phyloP scores from a whole-genome alignment of 2,797 vertebrate genomes.

The Pelochelys cantorii region DNA sequence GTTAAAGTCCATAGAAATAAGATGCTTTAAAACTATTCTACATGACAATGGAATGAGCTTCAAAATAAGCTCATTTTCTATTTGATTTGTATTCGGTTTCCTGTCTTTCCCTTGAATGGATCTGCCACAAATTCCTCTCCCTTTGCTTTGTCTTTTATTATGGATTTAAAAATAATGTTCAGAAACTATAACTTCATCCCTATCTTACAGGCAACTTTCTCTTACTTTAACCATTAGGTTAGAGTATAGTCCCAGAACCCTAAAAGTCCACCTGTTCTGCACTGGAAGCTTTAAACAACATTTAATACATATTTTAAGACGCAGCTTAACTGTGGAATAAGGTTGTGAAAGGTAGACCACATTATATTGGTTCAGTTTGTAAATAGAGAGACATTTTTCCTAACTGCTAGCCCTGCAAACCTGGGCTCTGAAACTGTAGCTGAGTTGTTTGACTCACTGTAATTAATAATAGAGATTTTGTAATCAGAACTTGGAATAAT shows the following conservation, averaged over 20 bases:
- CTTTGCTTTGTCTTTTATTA: background rate
- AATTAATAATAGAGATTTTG: background rate
- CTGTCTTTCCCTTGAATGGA: constrained; percentile 26
- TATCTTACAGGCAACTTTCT: background rate
- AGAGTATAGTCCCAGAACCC: background rate
- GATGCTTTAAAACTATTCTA: background rate
- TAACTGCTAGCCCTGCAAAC: background rate
- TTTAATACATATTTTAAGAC: background rate
- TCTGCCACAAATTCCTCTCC: background rate
- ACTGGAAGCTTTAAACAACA: background rate
- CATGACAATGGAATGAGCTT: background rate
- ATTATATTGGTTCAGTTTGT: background rate
- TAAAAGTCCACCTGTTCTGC: background rate
- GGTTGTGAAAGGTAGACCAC: background rate
- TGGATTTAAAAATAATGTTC: background rate
- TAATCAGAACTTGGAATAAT: background rate
- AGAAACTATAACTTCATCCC: no score
- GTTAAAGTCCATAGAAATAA: background rate
- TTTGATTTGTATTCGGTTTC: constrained; percentile 1
- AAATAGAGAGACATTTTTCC: background rate
- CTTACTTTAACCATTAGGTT: background rate
- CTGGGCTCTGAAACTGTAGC: background rate
- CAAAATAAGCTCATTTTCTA: background rate
- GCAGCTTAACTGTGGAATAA: background rate
- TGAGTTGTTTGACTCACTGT: background rate